Percentiles rank a stretch among this genome's conserved stretches.
phyloP scores from a whole-genome alignment of 2,113 vertebrate species.

The Malurus melanocephalus region DNA sequence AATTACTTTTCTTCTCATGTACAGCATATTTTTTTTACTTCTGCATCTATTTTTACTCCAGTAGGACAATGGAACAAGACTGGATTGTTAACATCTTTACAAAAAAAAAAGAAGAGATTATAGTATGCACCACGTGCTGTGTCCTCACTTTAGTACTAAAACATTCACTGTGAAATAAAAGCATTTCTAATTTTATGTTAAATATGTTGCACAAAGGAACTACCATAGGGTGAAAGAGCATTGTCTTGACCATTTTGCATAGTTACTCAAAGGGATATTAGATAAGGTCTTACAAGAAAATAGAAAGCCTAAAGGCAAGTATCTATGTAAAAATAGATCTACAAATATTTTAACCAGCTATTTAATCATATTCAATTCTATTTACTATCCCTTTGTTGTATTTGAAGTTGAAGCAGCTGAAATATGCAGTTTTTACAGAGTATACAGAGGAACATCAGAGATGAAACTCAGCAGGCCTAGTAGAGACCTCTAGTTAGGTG shows the following conservation, averaged over 20 bases:
- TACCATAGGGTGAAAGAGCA: neutral
- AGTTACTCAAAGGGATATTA: neutral
- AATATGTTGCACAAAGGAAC: neutral
- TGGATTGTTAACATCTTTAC: neutral
- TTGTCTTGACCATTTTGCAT: neutral
- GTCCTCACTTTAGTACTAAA: neutral
- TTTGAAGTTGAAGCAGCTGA: neutral
- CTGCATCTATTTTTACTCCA: neutral
- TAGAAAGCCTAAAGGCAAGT: neutral
- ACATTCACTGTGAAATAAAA: constrained; percentile 8
- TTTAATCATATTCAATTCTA: neutral
- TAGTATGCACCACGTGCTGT: neutral
- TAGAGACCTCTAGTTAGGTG: neutral
- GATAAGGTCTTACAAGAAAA: neutral
- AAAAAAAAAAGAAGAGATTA: neutral
- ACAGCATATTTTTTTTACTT: neutral
- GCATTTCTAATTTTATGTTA: neutral
- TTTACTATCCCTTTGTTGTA: neutral
- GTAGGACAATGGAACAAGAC: neutral
- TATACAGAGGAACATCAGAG: neutral
- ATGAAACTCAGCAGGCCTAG: constrained; percentile 24
- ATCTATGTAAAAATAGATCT: constrained; percentile 8
- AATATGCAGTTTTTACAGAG: neutral
- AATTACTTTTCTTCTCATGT: neutral
- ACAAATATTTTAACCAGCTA: constrained; percentile 1